A percentile compares a stretch with the other conserved stretches of the same genome.
These are phyloP conservation scores for Orius insidiosus DNA, from an alignment of 1,140 invertebrate genomes.

Conservation along the genomic window DNA sequence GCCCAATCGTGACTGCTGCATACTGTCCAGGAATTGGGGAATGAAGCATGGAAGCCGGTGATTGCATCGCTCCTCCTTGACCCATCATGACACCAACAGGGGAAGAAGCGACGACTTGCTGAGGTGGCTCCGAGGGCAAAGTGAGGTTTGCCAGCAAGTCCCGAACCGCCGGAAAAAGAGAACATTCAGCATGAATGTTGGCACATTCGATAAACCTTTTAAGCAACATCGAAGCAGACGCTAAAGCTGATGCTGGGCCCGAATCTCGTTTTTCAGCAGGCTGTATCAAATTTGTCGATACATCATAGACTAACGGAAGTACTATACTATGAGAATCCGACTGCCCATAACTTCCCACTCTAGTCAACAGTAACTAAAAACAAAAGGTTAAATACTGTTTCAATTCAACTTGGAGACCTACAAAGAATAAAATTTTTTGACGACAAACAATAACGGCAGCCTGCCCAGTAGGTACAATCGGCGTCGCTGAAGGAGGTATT, in stretches of 20 bases:
- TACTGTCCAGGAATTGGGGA: constrained; percentile 15
- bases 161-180: constrained; percentile 70
- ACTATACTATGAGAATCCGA: constrained; percentile 32
- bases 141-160: constrained; percentile 66
- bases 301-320: constrained; percentile 76
- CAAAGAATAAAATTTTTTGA: constrained; percentile 78
- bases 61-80: constrained; percentile 14
- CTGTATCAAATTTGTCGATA: constrained; percentile 65
- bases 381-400: no score
- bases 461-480: constrained; percentile 68
- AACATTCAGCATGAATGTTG: constrained; percentile 50
- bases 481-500: constrained; percentile 67
- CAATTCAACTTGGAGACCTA: constrained; percentile 29
- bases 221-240: constrained; percentile 43
- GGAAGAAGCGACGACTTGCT: constrained; percentile 13
- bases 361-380: constrained; percentile 64
- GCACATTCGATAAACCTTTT: constrained; percentile 46
- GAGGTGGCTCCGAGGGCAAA: constrained; percentile 46
- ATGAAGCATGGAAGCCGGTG: constrained; percentile 17
- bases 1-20: background rate
- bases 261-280: constrained; percentile 62
- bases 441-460: constrained; percentile 65
- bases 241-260: constrained; percentile 38
- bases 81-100: constrained; percentile 13
- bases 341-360: constrained; percentile 37